These are phyloP conservation scores for Gobionotothen gibberifrons DNA, from an alignment of 2,797 vertebrate species.

Conservation along the genomic window DNA sequence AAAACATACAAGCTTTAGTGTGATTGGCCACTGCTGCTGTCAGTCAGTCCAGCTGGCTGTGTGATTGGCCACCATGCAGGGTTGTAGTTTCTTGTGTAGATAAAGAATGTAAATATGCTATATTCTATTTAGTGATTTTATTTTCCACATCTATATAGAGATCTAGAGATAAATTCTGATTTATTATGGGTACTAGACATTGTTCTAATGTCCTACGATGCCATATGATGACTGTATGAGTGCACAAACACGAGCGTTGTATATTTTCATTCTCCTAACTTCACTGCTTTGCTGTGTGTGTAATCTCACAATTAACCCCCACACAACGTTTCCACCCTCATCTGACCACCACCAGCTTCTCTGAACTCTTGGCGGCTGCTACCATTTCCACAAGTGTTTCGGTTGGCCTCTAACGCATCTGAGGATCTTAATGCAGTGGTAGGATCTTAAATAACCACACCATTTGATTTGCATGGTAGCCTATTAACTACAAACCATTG, in stretches of 20 bases:
- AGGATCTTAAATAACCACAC: constrained; percentile 2
- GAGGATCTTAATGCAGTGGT: constrained; percentile 18
- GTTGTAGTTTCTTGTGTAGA: constrained; percentile 66
- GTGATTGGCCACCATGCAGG: constrained; percentile 37
- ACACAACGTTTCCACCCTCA: constrained; percentile 4
- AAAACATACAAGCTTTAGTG: constrained; percentile 33
- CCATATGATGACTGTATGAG: constrained; percentile 59
- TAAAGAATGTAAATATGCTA: constrained; percentile 80
- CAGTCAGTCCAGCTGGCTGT: constrained; percentile 50
- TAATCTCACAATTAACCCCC: constrained; percentile 64
- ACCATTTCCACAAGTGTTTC: constrained; percentile 7
- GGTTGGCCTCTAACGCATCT: constrained; percentile 21
- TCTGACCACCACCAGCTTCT: constrained; percentile 32
- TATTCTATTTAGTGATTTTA: constrained; percentile 74
- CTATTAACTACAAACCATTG: constrained; percentile 9
- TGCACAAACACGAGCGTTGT: constrained; percentile 50
- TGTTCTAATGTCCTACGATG: constrained; percentile 45
- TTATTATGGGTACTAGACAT: constrained; percentile 46
- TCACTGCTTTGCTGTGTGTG: constrained; percentile 72
- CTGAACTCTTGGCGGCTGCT: constrained; percentile 37
- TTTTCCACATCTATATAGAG: constrained; percentile 76
- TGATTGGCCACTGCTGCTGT: constrained; percentile 58
- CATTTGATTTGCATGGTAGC: constrained; percentile 37
- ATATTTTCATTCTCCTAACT: constrained; percentile 66
- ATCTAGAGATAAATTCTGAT: constrained; percentile 52